Percentiles rank a stretch among this genome's conserved stretches.
Conservation (phyloP, 2,797 vertebrate species). For the Lepilemur septentrionalis region DNA sequence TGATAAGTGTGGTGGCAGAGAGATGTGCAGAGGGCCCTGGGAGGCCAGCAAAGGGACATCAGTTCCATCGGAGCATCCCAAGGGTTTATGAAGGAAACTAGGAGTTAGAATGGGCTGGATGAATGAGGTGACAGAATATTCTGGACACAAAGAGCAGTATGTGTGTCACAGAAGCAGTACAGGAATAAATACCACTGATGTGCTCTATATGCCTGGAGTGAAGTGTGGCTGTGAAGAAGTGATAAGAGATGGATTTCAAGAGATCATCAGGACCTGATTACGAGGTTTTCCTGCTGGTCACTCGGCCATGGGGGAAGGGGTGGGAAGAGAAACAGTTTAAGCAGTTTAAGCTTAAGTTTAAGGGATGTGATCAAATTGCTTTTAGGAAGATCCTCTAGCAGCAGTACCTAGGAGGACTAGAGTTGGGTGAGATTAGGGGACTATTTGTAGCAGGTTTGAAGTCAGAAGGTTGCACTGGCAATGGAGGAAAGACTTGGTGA, state of each 20-base stretch:
- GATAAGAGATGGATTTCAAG: background rate
- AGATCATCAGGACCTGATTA: background rate
- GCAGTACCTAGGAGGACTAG: background rate
- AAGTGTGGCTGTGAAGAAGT: background rate
- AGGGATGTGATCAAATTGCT: background rate
- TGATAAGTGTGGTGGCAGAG: background rate
- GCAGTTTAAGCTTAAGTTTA: background rate
- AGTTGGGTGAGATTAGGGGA: background rate
- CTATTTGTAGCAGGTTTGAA: background rate
- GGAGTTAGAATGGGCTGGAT: background rate
- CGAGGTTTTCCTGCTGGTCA: background rate
- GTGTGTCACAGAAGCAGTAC: background rate
- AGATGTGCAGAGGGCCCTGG: background rate
- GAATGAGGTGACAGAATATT: background rate
- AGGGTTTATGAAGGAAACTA: background rate
- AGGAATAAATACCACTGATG: background rate
- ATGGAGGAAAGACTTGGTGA: background rate
- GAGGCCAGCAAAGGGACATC: background rate
- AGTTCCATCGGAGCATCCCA: background rate
- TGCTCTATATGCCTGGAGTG: background rate
- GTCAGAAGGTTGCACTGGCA: background rate
- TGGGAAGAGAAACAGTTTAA: background rate
- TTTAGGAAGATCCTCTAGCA: background rate
- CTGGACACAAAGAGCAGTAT: background rate
- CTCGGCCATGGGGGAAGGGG: background rate